Base-by-base conservation (phyloP, 2,888 invertebrate species). In the Stenolophus ochropezus region DNA sequence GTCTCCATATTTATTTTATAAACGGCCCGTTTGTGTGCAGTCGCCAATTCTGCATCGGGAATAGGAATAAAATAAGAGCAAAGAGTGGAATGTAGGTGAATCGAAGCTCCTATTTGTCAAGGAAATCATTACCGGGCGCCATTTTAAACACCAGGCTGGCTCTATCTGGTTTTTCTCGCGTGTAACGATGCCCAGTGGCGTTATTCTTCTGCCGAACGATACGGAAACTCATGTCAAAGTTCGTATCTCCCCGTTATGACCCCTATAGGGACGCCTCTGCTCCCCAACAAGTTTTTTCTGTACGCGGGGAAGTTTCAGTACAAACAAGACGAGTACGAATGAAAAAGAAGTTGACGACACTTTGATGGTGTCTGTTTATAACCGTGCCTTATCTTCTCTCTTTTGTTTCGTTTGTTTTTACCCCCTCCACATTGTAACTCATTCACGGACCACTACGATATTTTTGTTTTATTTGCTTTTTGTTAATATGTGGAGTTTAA, bases 321-420 rank as follows among this genome's bases (percentile, higher is more conserved):
- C 80, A 80, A 75, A 81, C 61, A 81, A 79, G 69, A 61, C 69
- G 53, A 79, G 47, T 79, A 71, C 27, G 69, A 81, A 74, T 65
- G 81, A 65, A 81, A 74, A 81, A 81, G 73, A 75, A 81, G 61
- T 81, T 81, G 81, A 81, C 65, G 74, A 75, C 81, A 81, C 81
- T 81, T 81, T 81, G 81, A 81, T 81, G 81, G 61, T 65, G 81
- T 81, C 81, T 75, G 75, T 81, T 81, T 81, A 81, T 81, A 74
- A 81, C 74, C 81, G 47, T 81, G 81, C 27, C 81, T 81, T 81
- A 81, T 81, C 81, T 74, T 75, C 23, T 75, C 61, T 61, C 81
- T 81, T 81, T 81, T 81, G 81, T 81, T 81, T 81, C 75, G 77
- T 77, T 77, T 74, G 58, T 80, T 56, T 77, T 77, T 8, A 42